phyloP scores from a whole-genome alignment of 2,888 invertebrate species.

The Xylota sylvarum region DNA sequence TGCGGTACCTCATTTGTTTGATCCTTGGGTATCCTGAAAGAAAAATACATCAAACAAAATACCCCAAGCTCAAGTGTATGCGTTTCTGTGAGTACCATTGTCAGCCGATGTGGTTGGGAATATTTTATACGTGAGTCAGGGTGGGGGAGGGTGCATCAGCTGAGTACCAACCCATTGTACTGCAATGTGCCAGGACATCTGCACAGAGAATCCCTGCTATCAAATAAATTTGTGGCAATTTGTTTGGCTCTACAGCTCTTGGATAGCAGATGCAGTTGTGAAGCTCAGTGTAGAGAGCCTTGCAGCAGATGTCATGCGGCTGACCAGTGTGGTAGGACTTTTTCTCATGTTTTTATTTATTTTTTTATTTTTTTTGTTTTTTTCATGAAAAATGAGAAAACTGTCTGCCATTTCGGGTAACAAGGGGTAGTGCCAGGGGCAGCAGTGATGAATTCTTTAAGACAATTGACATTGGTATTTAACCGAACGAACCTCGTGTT shows the following conservation, averaged over 20 bases:
- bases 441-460: not conserved
- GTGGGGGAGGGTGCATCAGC: not conserved
- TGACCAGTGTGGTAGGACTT: conserved; percentile 52
- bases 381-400: conserved; percentile 22
- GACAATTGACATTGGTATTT: conserved; percentile 1
- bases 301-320: conserved; percentile 70
- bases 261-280: conserved; percentile 45
- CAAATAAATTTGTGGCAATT: conserved; percentile 75
- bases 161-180: too few relatives aligned
- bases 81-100: conserved; percentile 37
- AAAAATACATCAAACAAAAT: conserved; percentile 26
- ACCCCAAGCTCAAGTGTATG: conserved; percentile 24
- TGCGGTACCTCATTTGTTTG: conserved; percentile 52
- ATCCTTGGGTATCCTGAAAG: conserved; percentile 45
- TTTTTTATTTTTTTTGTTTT: not conserved
- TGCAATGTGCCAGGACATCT: conserved; percentile 56
- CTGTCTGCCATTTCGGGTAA: conserved; percentile 14
- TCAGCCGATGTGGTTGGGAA: conserved; percentile 11
- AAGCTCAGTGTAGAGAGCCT: conserved; percentile 32
- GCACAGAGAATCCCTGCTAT: conserved; percentile 54
- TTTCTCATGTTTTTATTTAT: conserved; percentile 23
- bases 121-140: conserved; percentile 7
- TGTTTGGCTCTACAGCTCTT: conserved; percentile 59
- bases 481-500: not conserved
- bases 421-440: not conserved